A percentile compares a stretch with the other conserved stretches of the same genome.
Evolutionary conservation across 2,797 vertebrate genomes (phyloP).

Genomic region (Carcharodon carcharias): DNA sequence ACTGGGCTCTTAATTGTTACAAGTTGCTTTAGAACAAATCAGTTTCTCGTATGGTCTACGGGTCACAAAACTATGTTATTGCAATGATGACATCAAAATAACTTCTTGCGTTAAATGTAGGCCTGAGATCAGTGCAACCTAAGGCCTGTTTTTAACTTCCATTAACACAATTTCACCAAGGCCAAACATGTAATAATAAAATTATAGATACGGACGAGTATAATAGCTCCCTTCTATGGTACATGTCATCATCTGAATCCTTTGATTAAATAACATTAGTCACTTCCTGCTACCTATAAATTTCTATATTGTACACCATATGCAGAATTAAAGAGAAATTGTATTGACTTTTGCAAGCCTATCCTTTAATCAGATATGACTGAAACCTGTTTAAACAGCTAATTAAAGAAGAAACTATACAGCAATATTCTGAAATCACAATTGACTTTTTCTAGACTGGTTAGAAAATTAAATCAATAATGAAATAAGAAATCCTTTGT

Average conservation of each 20-base stretch:
- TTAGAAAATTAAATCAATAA: not conserved
- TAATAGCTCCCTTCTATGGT: not conserved
- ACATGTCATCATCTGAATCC: not conserved
- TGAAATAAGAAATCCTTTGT: not conserved
- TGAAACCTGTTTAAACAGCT: not conserved
- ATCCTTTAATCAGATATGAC: not conserved
- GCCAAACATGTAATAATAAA: not conserved
- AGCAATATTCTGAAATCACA: not conserved
- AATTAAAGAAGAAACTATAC: not conserved
- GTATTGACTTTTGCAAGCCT: not conserved
- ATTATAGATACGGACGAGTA: not conserved
- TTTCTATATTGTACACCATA: not conserved
- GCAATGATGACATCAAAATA: not conserved
- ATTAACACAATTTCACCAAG: not conserved
- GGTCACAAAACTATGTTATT: not conserved
- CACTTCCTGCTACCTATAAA: not conserved
- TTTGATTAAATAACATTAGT: constrained; percentile 16
- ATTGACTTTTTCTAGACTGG: not conserved
- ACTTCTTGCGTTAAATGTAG: not conserved
- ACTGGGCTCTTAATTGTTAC: not conserved
- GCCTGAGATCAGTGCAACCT: not conserved
- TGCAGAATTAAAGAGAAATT: not conserved
- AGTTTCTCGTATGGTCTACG: not conserved
- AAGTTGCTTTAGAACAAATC: not conserved
- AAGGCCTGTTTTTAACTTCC: constrained; percentile 6